Evolutionary conservation across 2,888 invertebrate species (phyloP), one percentile per base, ranked within the genome.

Genomic region (Epiblema foenella): DNA sequence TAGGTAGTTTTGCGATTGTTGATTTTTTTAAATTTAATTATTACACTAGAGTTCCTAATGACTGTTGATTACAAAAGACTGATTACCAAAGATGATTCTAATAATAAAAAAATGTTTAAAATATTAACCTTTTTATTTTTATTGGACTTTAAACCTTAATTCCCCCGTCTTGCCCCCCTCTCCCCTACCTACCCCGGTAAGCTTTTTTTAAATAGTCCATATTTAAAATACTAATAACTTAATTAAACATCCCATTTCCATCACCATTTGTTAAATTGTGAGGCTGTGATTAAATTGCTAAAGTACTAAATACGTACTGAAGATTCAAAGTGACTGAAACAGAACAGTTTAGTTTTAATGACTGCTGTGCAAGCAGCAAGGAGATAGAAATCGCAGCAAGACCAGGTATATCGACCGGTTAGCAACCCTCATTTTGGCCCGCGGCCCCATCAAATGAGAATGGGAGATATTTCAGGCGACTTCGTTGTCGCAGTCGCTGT

Each of bases 391-490:
- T 64, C 39, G 33, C 33, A 33, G 33, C 18, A 18, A 29, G 52
- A 58, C 39, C 54, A 29, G 42, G 46, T 56, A 66, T 56, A 24
- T 9, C 20, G 42, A 67, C 42, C 51, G 42, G 46, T 42, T 62
- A 56, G 49, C 71, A 71, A 62, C 71, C 71, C 71, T 71, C 57
- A 56, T 57, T 71, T 57, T 24, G 59, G 62, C 80, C 77, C 76
- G 78, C 77, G 77, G 79, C 77, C 77, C 84, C 80, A 82, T 86
- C 87, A 86, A 85, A 87, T 87, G 85, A 87, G 88, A 90, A 90
- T 89, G 87, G 88, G 85, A 89, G 84, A 90, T 89, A 91, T 88
- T 89, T 89, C 89, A 89, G 84, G 78, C 83, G 81, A 82, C 83
- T 82, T 83, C 82, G 82, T 64, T 64, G 64, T 64, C 64, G 39